Evolutionary conservation across 2,797 vertebrate species (phyloP).

Genomic region (Gymnothorax javanicus): DNA sequence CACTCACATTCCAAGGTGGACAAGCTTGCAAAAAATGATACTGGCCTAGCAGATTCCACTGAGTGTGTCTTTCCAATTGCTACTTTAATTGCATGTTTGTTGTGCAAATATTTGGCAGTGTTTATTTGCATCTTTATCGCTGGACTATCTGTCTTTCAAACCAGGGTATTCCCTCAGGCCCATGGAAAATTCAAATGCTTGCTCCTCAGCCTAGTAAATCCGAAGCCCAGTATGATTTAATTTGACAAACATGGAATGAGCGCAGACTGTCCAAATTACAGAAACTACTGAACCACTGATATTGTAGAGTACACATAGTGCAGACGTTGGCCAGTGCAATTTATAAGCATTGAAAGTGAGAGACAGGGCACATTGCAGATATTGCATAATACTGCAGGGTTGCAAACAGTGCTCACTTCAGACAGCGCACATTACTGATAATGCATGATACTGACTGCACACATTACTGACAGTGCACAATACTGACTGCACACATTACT

Average conservation of each 20-base stretch:
- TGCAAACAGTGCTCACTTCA: neutral
- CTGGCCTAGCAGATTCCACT: neutral
- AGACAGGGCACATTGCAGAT: no score
- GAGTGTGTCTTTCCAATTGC: neutral
- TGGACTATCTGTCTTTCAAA: neutral
- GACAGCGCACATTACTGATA: no score
- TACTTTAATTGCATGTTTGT: neutral
- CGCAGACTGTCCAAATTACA: neutral
- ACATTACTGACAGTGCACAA: no score
- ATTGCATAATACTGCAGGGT: no score
- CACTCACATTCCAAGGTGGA: neutral
- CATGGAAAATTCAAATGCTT: neutral
- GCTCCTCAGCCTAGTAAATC: neutral
- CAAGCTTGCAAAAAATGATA: neutral
- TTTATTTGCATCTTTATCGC: neutral
- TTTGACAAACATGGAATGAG: neutral
- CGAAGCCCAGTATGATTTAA: neutral
- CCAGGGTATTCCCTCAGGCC: neutral
- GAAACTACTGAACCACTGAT: no score
- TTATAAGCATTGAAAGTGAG: no score
- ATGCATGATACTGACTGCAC: no score
- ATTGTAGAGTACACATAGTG: no score
- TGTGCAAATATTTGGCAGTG: neutral
- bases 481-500: no score
- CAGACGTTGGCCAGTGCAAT: no score